phyloP scores from a whole-genome alignment of 30 jellyfish, hydroid and myxozoan species.

The Catostylus mosaicus region DNA sequence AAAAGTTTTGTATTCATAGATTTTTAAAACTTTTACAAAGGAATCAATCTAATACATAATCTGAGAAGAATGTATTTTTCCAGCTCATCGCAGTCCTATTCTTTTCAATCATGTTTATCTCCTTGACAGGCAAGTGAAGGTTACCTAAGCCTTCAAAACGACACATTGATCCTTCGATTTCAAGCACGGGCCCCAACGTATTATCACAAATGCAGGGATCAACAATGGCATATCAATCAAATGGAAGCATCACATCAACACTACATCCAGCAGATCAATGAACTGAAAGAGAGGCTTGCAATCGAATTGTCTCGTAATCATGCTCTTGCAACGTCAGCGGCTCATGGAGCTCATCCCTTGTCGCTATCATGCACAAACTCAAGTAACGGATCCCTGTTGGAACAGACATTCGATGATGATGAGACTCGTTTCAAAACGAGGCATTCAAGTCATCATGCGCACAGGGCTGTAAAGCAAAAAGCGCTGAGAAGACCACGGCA shows the following conservation, averaged over 20 bases:
- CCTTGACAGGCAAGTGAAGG: constrained; percentile 85
- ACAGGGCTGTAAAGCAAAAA: constrained; percentile 37
- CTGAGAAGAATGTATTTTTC: too few species aligned
- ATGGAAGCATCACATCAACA: constrained; percentile 71
- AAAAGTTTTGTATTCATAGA: too few species aligned
- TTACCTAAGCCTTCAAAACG: constrained; percentile 69
- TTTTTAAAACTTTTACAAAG: too few species aligned
- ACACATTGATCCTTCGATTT: constrained; percentile 72
- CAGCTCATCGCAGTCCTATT: too few species aligned
- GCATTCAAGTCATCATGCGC: constrained; percentile 40
- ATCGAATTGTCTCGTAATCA: constrained; percentile 86
- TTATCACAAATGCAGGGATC: constrained; percentile 90
- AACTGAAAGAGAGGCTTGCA: constrained; percentile 86
- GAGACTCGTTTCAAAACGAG: constrained; percentile 37
- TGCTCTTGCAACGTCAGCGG: constrained; percentile 69
- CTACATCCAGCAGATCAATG: constrained; percentile 73
- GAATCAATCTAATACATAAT: too few species aligned
- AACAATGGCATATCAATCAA: constrained; percentile 90
- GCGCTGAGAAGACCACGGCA: constrained; percentile 67
- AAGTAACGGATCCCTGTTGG: constrained; percentile 66
- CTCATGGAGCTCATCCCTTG: constrained; percentile 66
- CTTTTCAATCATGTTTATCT: neutral
- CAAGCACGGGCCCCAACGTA: constrained; percentile 94
- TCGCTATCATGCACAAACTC: constrained; percentile 31
- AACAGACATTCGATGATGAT: constrained; percentile 70